phyloP scores from a whole-genome alignment of 2,113 vertebrate species.

The Microcebus ravelobensis region DNA sequence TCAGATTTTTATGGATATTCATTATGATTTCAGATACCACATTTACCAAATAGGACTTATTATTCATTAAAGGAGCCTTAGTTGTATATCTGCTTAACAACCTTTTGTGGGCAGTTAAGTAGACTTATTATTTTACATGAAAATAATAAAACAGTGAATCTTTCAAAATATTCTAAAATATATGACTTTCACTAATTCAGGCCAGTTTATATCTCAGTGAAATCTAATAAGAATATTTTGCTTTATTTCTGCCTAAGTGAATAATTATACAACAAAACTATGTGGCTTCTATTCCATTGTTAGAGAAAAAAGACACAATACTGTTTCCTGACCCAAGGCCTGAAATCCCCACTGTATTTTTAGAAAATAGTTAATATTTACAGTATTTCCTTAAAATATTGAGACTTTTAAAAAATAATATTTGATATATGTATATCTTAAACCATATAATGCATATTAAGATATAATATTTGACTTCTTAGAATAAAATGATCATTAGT shows the following conservation, averaged over 20 bases:
- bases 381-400: background rate
- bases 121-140: background rate
- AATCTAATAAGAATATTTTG: background rate
- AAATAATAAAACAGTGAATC: constrained; percentile 3
- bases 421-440: constrained; percentile 9
- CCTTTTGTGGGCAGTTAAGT: constrained; percentile 6
- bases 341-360: background rate
- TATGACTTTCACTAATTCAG: background rate
- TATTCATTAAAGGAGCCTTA: background rate
- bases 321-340: background rate
- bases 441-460: background rate
- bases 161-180: background rate
- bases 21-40: background rate
- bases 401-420: background rate
- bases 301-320: background rate
- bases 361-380: background rate
- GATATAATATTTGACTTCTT: background rate
- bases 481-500: constrained; percentile 4
- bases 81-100: background rate
- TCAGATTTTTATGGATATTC: background rate
- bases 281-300: background rate
- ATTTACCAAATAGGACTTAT: background rate
- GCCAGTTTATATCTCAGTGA: background rate
- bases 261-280: background rate
- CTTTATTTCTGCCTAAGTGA: background rate